Evolutionary conservation across 2,113 vertebrate species (phyloP), one percentile per base, ranked within the genome.

Genomic region (Jacana jacana): DNA sequence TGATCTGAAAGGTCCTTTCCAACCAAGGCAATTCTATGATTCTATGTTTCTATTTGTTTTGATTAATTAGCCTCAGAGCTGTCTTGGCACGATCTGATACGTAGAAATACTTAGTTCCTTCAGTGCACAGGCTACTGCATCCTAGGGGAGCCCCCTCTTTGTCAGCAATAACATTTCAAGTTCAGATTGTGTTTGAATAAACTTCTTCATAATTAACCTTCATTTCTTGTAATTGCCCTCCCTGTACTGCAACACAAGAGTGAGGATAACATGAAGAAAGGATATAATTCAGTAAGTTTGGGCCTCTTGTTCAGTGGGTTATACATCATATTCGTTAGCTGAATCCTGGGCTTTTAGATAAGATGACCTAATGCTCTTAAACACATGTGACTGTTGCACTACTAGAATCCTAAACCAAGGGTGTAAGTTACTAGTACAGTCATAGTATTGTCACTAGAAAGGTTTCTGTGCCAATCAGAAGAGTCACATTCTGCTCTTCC

Each of bases 41-140:
- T 54, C 52, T 28, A 30, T 30, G 15, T 52, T 52, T 52, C 51
- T 28, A 52, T 51, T 51, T 97, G 91, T 97, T 98, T 98, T 98
- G 95, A 98, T 97, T 97, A 98, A 98, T 98, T 97, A 97, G 92
- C 88, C 82, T 95, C 93, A 91, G 71, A 97, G 93, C 94, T 98
- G 95, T 97, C 88, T 97, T 95, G 88, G 96, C 94, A 86, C 85
- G 96, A 96, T 97, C 68, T 92, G 91, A 97, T 96, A 97, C 70
- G 85, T 3, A 94, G 72, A 84, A 83, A 40, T 77, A 93, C 90
- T 97, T 65, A 11, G 84, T 95, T 97, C 95, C 94, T 96, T 96
- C 83, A 63, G 35, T 39, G 6, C 65, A 86, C 25, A 92, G 71
- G 80, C 60, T 81, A 66, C 69, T 85, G 40, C 18, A 85, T 66